Conservation (phyloP, 2,888 invertebrate genomes). For the Sinopyrophorus schimmeli region DNA sequence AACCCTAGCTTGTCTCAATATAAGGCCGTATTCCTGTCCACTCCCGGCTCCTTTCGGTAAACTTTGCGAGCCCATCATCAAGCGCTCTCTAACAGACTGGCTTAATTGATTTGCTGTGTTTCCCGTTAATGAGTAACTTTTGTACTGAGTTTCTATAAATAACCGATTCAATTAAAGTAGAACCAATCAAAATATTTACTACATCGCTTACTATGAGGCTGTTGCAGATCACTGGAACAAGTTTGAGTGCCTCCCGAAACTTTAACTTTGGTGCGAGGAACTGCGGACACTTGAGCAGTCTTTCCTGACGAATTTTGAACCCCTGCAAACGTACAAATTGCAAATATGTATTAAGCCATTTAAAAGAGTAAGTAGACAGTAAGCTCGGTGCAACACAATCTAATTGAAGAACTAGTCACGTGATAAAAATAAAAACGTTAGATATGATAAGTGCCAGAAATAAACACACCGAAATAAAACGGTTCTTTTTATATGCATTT, state of each 20-base stretch:
- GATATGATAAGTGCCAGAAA: too few relatives aligned
- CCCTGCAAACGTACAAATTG: slow-evolving; percentile 45
- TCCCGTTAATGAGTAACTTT: slow-evolving; percentile 83
- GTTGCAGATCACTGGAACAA: slow-evolving; percentile 75
- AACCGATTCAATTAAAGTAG: background rate
- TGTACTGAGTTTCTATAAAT: slow-evolving; percentile 63
- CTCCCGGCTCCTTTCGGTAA: slow-evolving; percentile 68
- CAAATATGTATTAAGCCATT: background rate
- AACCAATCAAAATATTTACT: slow-evolving; percentile 41
- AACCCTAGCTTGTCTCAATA: slow-evolving; percentile 52
- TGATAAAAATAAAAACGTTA: slow-evolving; percentile 8
- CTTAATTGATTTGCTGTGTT: slow-evolving; percentile 85
- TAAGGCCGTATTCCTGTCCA: slow-evolving; percentile 53
- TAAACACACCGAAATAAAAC: too few relatives aligned
- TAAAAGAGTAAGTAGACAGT: background rate
- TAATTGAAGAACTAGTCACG: slow-evolving; percentile 5
- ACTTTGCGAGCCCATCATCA: slow-evolving; percentile 84
- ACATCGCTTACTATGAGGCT: slow-evolving; percentile 65
- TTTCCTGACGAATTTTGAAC: slow-evolving; percentile 50
- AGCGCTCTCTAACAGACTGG: slow-evolving; percentile 81
- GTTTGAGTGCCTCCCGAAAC: slow-evolving; percentile 91
- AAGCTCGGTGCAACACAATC: background rate
- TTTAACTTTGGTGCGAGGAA: slow-evolving; percentile 84
- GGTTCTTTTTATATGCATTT: too few relatives aligned
- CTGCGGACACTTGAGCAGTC: slow-evolving; percentile 84